Evolutionary conservation across 2,113 vertebrate genomes (phyloP).

Genomic region (Tursiops truncatus): DNA sequence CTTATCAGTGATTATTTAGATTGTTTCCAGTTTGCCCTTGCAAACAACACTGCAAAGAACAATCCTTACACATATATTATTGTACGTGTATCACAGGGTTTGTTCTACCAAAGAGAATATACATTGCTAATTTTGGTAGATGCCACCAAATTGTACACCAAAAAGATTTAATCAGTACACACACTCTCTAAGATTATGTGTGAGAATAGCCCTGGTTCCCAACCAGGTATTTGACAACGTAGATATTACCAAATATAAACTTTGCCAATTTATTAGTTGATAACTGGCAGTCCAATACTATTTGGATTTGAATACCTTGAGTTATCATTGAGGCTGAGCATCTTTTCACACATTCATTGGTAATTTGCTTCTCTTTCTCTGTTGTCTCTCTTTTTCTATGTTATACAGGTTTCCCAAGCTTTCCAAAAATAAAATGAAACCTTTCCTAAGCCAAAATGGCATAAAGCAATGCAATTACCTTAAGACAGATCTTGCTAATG

Average conservation of each 20-base stretch:
- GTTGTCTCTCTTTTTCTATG: background rate
- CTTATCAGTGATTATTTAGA: background rate
- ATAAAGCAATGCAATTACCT: background rate
- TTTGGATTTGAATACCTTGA: background rate
- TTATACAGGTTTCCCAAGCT: background rate
- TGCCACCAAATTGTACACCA: background rate
- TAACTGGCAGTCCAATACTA: background rate
- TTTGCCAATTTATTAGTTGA: background rate
- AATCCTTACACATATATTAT: background rate
- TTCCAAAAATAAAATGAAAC: background rate
- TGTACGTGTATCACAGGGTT: background rate
- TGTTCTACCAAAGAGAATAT: background rate
- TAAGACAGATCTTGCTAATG: background rate
- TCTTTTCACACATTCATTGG: background rate
- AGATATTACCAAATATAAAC: background rate
- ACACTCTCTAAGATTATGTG: background rate
- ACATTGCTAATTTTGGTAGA: background rate
- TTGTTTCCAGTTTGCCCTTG: background rate
- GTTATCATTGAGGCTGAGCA: background rate
- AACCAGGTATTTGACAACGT: background rate
- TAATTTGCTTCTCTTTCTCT: background rate
- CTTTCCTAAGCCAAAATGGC: background rate
- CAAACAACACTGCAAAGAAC: background rate
- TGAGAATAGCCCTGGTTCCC: background rate
- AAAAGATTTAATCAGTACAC: background rate